These are phyloP conservation scores for Tursiops truncatus DNA, from an alignment of 2,113 vertebrate genomes.

Conservation along the genomic window DNA sequence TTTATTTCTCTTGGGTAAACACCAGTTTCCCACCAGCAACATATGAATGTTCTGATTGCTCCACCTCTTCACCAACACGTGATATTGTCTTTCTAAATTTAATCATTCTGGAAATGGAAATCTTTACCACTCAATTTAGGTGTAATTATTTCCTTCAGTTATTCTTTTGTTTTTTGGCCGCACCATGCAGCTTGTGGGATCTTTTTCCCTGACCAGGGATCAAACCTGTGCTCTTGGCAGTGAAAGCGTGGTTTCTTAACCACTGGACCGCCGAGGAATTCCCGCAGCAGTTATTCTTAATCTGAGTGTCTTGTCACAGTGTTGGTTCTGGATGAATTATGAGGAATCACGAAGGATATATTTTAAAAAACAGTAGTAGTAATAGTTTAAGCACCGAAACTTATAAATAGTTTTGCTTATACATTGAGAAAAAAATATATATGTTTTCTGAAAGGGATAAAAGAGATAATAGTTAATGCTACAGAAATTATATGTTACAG, in stretches of 20 bases:
- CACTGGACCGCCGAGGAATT: too few relatives aligned
- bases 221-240: too few relatives aligned
- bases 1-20: not conserved
- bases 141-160: not conserved
- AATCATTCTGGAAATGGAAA: not conserved
- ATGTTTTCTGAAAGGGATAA: not conserved
- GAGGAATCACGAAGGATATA: not conserved
- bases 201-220: too few relatives aligned
- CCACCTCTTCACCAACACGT: not conserved
- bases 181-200: too few relatives aligned
- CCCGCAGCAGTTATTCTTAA: not conserved
- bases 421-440: not conserved
- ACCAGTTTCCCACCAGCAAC: not conserved
- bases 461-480: not conserved
- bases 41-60: not conserved
- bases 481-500: not conserved
- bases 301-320: not conserved
- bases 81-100: constrained; percentile 12
- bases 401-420: not conserved
- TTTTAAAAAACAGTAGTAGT: not conserved
- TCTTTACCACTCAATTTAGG: not conserved
- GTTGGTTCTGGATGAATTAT: not conserved
- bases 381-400: not conserved
- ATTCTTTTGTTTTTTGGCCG: not conserved
- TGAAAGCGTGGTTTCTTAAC: too few relatives aligned